These are phyloP conservation scores for Drosophila helvetica DNA, from an alignment of 2,888 invertebrate species.

Conservation along the genomic window DNA sequence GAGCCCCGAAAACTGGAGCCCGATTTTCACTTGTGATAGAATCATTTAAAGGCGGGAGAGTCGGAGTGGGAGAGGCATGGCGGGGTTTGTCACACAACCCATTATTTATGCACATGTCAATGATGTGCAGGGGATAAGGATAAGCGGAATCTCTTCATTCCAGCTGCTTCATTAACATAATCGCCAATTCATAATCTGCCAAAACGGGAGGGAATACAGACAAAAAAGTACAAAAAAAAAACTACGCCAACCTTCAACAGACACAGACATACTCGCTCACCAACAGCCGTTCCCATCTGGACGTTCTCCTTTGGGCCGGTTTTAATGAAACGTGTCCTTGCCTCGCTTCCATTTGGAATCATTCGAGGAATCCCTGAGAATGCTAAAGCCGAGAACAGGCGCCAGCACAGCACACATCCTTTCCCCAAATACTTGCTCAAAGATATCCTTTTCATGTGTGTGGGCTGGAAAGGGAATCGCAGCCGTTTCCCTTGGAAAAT, in stretches of 20 bases:
- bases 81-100: conserved; percentile 7
- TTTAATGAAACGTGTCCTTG: conserved; percentile 34
- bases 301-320: not conserved
- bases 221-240: no score
- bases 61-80: not conserved
- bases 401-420: not conserved
- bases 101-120: conserved; percentile 55
- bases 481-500: conserved; percentile 50
- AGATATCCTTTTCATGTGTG: conserved; percentile 9
- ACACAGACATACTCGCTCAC: not conserved
- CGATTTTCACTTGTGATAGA: conserved; percentile 9
- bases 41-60: conserved; percentile 6
- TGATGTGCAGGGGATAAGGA: conserved; percentile 25
- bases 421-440: no score
- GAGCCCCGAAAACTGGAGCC: conserved; percentile 8
- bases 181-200: conserved; percentile 74
- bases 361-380: conserved; percentile 7
- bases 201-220: conserved; percentile 9
- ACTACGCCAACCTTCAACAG: not conserved
- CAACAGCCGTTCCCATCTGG: not conserved
- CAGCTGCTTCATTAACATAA: conserved; percentile 67
- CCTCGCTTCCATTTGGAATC: conserved; percentile 1
- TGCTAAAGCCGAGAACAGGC: not conserved
- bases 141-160: not conserved
- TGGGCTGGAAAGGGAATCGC: conserved; percentile 33